Evolutionary conservation across 2,113 vertebrate genomes (phyloP).

Genomic region (Hipposideros armiger): DNA sequence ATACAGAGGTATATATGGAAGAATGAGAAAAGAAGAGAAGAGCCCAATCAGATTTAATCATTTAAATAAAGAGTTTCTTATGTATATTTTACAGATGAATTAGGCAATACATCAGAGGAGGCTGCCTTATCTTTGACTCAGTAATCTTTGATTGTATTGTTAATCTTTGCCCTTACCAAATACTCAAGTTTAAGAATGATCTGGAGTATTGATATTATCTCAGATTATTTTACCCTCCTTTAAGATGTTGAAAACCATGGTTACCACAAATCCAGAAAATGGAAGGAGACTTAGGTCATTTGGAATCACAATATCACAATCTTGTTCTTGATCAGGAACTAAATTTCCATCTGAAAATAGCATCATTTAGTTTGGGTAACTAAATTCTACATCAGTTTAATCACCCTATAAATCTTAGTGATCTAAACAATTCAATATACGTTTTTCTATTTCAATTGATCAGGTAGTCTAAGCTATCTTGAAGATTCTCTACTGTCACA

Average conservation of each 20-base stretch:
- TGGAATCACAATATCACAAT: background rate
- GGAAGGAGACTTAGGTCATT: background rate
- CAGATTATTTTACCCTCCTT: background rate
- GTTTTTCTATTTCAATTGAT: slow-evolving; percentile 1
- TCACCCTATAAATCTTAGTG: background rate
- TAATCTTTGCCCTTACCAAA: background rate
- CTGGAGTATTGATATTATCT: background rate
- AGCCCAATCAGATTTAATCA: background rate
- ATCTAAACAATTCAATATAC: slow-evolving; percentile 21
- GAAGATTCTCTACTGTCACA: background rate
- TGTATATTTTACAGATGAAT: background rate
- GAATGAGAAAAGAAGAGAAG: background rate
- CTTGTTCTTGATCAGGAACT: background rate
- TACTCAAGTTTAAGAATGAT: background rate
- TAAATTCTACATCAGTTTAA: background rate
- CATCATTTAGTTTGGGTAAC: background rate
- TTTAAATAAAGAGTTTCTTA: background rate
- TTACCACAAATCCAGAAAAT: background rate
- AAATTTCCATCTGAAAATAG: background rate
- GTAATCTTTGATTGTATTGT: background rate
- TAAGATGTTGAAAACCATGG: background rate
- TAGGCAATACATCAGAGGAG: background rate
- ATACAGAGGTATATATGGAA: background rate
- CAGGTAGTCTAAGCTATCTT: background rate
- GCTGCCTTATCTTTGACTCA: background rate